phyloP scores from a whole-genome alignment of 2,888 invertebrate species.

The Andricus curvator region DNA sequence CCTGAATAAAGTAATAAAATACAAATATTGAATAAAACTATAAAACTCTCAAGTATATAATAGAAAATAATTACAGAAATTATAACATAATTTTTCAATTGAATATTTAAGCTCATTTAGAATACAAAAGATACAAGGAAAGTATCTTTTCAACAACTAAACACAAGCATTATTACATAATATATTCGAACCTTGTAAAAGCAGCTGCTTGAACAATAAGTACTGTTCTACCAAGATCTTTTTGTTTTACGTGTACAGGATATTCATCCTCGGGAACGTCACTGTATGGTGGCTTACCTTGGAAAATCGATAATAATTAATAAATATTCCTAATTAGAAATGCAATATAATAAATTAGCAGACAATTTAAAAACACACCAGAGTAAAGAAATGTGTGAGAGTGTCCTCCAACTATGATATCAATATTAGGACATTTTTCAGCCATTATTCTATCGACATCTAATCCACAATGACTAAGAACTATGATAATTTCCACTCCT shows the following conservation, averaged over 20 bases:
- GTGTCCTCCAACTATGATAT: constrained; percentile 92
- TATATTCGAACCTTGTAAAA: constrained; percentile 80
- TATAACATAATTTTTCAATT: too few relatives aligned
- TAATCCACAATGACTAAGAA: constrained; percentile 90
- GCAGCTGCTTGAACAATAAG: constrained; percentile 87
- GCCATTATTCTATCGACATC: constrained; percentile 85
- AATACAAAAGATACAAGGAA: not conserved
- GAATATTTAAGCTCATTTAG: too few relatives aligned
- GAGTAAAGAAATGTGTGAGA: constrained; percentile 89
- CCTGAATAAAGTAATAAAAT: constrained; percentile 68
- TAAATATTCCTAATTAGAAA: not conserved
- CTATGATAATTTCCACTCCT: constrained; percentile 88
- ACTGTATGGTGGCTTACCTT: constrained; percentile 66
- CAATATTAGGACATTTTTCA: constrained; percentile 83
- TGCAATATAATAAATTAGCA: not conserved
- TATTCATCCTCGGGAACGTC: constrained; percentile 82
- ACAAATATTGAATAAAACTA: not conserved
- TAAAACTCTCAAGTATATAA: too few relatives aligned
- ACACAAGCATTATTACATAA: not conserved
- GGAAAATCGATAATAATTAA: not conserved
- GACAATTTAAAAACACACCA: constrained; percentile 54
- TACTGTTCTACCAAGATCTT: constrained; percentile 80
- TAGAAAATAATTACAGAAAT: too few relatives aligned
- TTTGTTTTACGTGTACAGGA: constrained; percentile 84
- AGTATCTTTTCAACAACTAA: not conserved